phyloP scores from a whole-genome alignment of 1,140 invertebrate genomes.

The Linepithema humile region DNA sequence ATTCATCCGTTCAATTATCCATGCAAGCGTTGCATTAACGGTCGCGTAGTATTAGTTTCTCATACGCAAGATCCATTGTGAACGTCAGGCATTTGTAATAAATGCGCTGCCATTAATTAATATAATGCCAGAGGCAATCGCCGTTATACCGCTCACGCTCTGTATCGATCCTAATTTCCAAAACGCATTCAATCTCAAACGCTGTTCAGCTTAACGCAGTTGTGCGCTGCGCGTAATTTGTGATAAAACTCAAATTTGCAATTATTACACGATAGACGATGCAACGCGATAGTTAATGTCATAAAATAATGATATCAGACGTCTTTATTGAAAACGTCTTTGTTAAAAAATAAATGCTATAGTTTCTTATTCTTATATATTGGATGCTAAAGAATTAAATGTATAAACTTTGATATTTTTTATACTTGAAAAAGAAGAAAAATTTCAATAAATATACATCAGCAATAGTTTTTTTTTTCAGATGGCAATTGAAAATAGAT shows the following conservation, averaged over 20 bases:
- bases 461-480: not conserved
- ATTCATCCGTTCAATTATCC: constrained; percentile 43
- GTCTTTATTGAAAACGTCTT: not conserved
- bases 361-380: not conserved
- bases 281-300: not conserved
- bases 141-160: constrained; percentile 15
- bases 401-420: not conserved
- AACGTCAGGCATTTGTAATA: constrained; percentile 49
- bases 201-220: constrained; percentile 30
- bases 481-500: not conserved
- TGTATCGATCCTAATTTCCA: constrained; percentile 49
- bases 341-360: not conserved
- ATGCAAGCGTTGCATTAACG: constrained; percentile 29
- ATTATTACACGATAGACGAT: constrained; percentile 2
- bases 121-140: constrained; percentile 43
- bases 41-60: constrained; percentile 45
- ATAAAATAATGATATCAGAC: not conserved
- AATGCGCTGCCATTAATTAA: constrained; percentile 53
- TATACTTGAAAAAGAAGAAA: not conserved
- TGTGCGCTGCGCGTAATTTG: not conserved
- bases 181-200: constrained; percentile 34
- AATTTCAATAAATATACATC: not conserved
- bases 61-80: constrained; percentile 44
- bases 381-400: not conserved
- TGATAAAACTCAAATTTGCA: constrained; percentile 37